Base-by-base conservation (phyloP, 2,797 vertebrate genomes). In the Benthosema pterotum region DNA sequence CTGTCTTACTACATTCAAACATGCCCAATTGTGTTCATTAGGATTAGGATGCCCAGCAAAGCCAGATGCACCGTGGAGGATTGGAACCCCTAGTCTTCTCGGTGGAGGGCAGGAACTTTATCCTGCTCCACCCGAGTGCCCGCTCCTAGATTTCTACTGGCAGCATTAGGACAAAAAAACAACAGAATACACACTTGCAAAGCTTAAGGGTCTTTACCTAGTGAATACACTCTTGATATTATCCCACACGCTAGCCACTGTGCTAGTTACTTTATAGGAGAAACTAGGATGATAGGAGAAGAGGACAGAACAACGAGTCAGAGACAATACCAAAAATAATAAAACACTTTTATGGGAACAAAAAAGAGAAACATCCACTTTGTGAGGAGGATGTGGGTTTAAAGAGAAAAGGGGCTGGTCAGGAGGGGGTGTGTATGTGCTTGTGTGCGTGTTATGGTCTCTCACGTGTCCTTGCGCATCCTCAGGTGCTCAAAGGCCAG, bases 241-340 rank as follows among this genome's bases (percentile, higher is more conserved):
- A 95, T 95, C 92, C 96, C 95, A 98, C 90, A 96, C 90, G 93
- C 94, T 97, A 95, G 94, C 93, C 88, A 97, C 92, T 91, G 94
- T 94, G 93, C 92, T 93, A 95, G 94, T 95, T 95, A 97, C 91
- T 95, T 95, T 95, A 94, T 96, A 94, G 91, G 93, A 95, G 93
- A 96, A 94, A 94, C 96, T 97, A 92, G 89, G 86, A 91, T 80
- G 89, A 90, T 88, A 89, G 80, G 83, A 82, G 67, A 83, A 90
- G 83, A 90, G 87, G 89, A 91, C 92, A 88, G 80, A 90, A 87
- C 84, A 94, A 88, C 91, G 84, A 92, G 93, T 91, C 80, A 88
- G 80, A 88, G 78, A 89, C 84, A 78, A 72, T 78, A 87, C 79
- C 87, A 74, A 86, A n/a, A 93, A 93, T 83, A 84, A 92, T 88